Conservation (phyloP, 2,888 invertebrate genomes). For the Diaphora mendica region DNA sequence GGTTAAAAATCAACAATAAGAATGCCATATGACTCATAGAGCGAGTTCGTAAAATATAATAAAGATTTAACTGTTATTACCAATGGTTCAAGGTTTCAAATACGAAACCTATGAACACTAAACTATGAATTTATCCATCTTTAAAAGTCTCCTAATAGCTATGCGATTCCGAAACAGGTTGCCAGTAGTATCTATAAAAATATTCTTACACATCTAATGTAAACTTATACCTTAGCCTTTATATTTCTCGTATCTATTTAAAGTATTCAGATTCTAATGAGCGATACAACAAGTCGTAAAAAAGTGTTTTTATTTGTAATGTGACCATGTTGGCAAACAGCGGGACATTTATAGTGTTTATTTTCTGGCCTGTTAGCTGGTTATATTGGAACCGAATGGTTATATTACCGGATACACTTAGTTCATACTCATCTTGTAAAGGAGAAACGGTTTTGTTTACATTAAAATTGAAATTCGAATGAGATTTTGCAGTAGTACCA, state of each 20-base stretch:
- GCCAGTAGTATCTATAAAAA: neutral
- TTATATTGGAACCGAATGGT: neutral
- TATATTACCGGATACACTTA: neutral
- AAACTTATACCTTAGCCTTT: neutral
- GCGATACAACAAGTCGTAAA: conserved; percentile 3
- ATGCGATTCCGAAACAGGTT: neutral
- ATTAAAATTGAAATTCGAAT: neutral
- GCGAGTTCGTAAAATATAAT: no score
- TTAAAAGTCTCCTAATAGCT: neutral
- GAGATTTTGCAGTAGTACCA: neutral
- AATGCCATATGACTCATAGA: no score
- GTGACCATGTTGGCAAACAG: neutral
- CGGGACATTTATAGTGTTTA: neutral
- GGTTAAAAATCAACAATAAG: no score
- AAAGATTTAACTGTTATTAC: no score
- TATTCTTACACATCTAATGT: neutral
- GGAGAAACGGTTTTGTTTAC: neutral
- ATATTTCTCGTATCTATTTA: conserved; percentile 2
- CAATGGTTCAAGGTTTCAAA: no score
- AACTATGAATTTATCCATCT: no score
- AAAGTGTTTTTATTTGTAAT: neutral
- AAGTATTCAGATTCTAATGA: conserved; percentile 1
- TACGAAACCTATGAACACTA: no score
- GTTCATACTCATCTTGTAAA: neutral
- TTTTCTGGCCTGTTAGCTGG: neutral